phyloP scores from a whole-genome alignment of 1,140 invertebrate genomes.

The Onthophagus taurus region DNA sequence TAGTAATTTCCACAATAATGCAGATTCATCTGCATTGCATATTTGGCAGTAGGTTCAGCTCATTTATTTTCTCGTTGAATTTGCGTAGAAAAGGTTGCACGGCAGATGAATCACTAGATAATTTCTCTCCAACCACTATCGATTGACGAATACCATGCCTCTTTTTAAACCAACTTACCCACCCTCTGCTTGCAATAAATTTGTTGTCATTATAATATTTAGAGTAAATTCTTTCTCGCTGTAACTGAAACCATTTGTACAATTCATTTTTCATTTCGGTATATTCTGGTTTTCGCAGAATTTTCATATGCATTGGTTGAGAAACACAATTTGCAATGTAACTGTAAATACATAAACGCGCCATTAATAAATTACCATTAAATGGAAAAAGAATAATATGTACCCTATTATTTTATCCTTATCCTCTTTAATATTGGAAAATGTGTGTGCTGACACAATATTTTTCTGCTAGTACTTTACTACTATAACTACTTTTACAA shows the following conservation, averaged over 20 bases:
- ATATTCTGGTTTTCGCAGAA: constrained; percentile 2
- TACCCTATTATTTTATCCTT: not conserved
- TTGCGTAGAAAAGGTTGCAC: constrained; percentile 16
- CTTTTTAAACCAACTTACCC: not conserved
- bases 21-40: constrained; percentile 26
- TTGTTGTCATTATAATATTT: constrained; percentile 6
- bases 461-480: constrained; percentile 7
- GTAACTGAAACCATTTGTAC: constrained; percentile 9
- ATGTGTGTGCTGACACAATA: constrained; percentile 14
- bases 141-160: constrained; percentile 28
- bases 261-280: constrained; percentile 3
- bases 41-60: constrained; percentile 16
- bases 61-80: constrained; percentile 13
- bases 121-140: constrained; percentile 31
- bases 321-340: not conserved
- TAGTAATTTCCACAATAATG: constrained; percentile 23
- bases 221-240: constrained; percentile 4
- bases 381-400: constrained; percentile 1
- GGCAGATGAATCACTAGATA: constrained; percentile 28
- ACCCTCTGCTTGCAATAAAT: not conserved
- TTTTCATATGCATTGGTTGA: not conserved
- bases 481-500: constrained; percentile 8
- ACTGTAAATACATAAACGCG: constrained; percentile 4
- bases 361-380: not conserved
- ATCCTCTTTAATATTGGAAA: constrained; percentile 7